Evolutionary conservation across 2,888 invertebrate species (phyloP), one percentile per base, ranked within the genome.

Genomic region (Glyphotaelius pellucidus): DNA sequence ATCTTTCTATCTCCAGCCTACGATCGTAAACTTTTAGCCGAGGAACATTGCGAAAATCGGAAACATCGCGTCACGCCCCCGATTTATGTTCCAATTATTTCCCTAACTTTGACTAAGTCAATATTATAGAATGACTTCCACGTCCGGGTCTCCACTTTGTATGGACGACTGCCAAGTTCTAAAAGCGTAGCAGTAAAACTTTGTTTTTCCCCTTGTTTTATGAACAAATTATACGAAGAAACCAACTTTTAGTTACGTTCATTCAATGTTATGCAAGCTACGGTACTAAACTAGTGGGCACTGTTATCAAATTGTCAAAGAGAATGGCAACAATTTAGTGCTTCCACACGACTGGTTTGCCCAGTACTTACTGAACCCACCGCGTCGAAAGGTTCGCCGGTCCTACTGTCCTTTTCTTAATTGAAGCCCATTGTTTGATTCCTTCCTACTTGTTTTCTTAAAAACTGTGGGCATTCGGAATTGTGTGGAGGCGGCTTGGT

Each of bases 131-230:
- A 83, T 19, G 83, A 19, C 83, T 19, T 4, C 83, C 67, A 38
- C 35, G 32, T 25, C 35, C 83, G 35, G 83, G 35, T 83, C 25
- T 19, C 35, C 83, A n/a, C 83, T 67, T 67, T 67, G 67, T 25
- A 35, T 83, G 83, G 83, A 32, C 32, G 35, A 83, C 32, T 83
- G 83, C 83, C 83, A 83, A 83, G 83, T 35, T 32, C 83, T 31
- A 83, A 83, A 83, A 83, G 32, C 32, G 14, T 35, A 19, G 32
- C 35, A 35, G 83, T 83, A 83, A 83, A 83, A 83, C 83, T 1
- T 83, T 83, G 83, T 83, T 83, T 67, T 83, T 83, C 83, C 35
- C 35, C 35, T 32, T 35, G 83, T 35, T 83, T 81, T 35, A 19
- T 12, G 32, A 25, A 83, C 35, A 32, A 83, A 83, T 83, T 35